Evolutionary conservation across 2,888 invertebrate species (phyloP).

Genomic region (Meghimatium bilineatum): DNA sequence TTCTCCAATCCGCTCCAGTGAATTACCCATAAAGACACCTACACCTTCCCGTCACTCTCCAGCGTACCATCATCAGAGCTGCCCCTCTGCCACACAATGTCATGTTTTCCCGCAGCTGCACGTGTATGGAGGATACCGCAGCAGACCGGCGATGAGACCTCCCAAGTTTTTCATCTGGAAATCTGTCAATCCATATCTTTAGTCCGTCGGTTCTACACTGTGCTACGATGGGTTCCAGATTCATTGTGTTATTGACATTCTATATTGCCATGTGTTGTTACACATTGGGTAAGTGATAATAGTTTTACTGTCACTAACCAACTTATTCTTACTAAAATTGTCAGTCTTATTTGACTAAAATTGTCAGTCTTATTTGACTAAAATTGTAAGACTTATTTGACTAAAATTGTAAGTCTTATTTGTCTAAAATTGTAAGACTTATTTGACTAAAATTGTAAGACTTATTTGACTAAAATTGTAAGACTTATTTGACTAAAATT

Average conservation of each 20-base stretch:
- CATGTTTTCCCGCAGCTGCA: slow-evolving; percentile 7
- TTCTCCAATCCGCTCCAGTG: background rate
- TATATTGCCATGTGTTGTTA: background rate
- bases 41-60: no score
- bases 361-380: no score
- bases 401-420: no score
- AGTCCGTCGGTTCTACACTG: background rate
- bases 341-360: no score
- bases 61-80: background rate
- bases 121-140: background rate
- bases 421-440: no score
- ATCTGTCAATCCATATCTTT: background rate
- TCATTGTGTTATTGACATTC: background rate
- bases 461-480: no score
- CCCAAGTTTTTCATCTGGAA: background rate
- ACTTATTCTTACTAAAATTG: no score
- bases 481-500: no score
- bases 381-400: no score
- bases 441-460: no score
- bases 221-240: background rate
- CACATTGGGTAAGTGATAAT: background rate
- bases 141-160: slow-evolving; percentile 14
- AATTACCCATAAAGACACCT: background rate
- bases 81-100: background rate
- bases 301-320: background rate